Evolutionary conservation across 1,140 invertebrate species (phyloP), one percentile per base, ranked within the genome.

Genomic region (Goniozus legneri): DNA sequence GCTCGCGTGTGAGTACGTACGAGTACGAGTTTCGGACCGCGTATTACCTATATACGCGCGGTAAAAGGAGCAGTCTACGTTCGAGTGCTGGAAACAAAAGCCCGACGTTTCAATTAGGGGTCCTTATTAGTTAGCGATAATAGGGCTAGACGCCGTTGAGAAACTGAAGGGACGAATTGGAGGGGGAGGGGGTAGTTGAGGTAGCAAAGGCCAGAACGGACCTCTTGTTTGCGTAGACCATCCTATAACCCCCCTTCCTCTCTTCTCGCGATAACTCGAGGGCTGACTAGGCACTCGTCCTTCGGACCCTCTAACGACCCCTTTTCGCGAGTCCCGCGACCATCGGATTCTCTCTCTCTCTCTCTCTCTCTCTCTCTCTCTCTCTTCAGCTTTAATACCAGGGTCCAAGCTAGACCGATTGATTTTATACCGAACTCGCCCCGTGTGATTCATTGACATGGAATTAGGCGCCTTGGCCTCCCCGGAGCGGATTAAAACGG

Each of bases 111-210:
- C 72, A 76, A 75, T 73, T 73, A 72, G 64, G 61, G n/a, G 60
- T 62, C 65, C 68, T 69, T 73, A 76, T 76, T 76, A 75, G 71
- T 73, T 66, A 64, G 63, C 60, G 68, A 71, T 75, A 75, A 75
- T 72, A 70, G 68, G 57, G 58, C 60, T 54, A 65, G n/a, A 50
- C 56, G 51, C 50, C 50, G 24, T 27, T 27, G n/a, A n/a, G 24
- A 27, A 27, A 27, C 24, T 27, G 10, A 27, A 4, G 10, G 50
- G 52, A 58, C 50, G 48, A 44, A 50, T 31, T n/a, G n/a, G n/a
- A n/a, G n/a, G n/a, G n/a, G n/a, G n/a, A n/a, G n/a, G n/a, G n/a
- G n/a, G n/a, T n/a, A n/a, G n/a, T n/a, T n/a, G n/a, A n/a, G n/a
- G n/a, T n/a, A n/a, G n/a, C n/a, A n/a, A n/a, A n/a, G n/a, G n/a